Conservation (phyloP, 64 coral and sea anemone species). For the Montipora capricornis region DNA sequence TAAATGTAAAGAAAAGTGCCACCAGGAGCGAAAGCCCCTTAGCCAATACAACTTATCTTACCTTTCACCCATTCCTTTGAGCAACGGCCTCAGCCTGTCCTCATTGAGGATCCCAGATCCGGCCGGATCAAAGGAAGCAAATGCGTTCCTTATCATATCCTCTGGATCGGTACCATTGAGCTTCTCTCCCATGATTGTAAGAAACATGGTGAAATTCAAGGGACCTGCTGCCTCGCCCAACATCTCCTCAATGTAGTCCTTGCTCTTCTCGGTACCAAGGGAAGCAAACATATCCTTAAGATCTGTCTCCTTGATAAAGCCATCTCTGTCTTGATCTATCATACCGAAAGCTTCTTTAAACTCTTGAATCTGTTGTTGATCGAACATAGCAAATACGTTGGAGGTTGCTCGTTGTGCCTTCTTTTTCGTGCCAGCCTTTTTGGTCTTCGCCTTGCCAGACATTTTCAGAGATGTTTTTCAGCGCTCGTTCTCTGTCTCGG, state of each 20-base stretch:
- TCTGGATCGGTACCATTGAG: slow-evolving; percentile 73
- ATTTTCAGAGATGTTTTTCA: neutral
- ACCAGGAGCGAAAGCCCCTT: neutral
- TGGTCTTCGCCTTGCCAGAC: slow-evolving; percentile 58
- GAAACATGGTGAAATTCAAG: slow-evolving; percentile 75
- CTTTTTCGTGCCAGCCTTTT: slow-evolving; percentile 65
- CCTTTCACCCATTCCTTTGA: slow-evolving; percentile 59
- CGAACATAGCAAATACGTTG: slow-evolving; percentile 78
- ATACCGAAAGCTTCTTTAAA: slow-evolving; percentile 79
- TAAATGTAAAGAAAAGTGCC: neutral
- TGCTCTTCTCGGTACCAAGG: slow-evolving; percentile 47
- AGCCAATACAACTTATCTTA: neutral
- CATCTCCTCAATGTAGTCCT: slow-evolving; percentile 59
- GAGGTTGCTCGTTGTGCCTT: slow-evolving; percentile 76
- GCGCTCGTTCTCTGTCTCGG: neutral
- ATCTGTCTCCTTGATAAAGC: slow-evolving; percentile 68
- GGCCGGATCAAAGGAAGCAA: slow-evolving; percentile 34
- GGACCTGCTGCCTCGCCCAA: slow-evolving; percentile 61
- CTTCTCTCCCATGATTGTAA: slow-evolving; percentile 74
- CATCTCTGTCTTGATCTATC: slow-evolving; percentile 73
- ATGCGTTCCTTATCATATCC: slow-evolving; percentile 66
- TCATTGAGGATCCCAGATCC: slow-evolving; percentile 53
- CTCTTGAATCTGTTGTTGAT: slow-evolving; percentile 77
- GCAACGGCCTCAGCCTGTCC: slow-evolving; percentile 13
- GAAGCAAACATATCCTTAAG: slow-evolving; percentile 67